Evolutionary conservation across 2,888 invertebrate genomes (phyloP), one percentile per base, ranked within the genome.

Genomic region (Sialis fuliginosa): DNA sequence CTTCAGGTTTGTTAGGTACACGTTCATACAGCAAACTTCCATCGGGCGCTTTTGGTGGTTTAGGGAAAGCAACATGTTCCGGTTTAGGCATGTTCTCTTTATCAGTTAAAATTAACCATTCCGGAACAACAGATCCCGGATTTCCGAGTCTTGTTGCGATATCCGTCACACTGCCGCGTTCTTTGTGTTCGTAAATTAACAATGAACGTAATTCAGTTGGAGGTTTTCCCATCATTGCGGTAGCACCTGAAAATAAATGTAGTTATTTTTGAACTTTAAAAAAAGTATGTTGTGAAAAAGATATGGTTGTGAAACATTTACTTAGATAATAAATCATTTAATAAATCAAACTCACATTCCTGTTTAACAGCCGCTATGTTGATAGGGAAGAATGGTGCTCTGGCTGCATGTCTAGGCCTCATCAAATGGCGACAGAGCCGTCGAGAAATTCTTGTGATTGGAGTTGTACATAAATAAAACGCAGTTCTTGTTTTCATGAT

Each of bases 401-500:
- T 75, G 52, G 93, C 90, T 51, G 87, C 86, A 67, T 90, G 90
- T 13, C 87, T 67, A 5, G 90, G 84, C 57, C 84, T 79, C 56
- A 83, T 74, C 58, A 89, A 77, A 56, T 84, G 81, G 55, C 84
- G 77, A 64, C 91, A 89, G 52, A 93, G 71, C 52, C 89, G 75
- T 51, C 95, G 78, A 47, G 93, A 91, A 52, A 92, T 79, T 56
- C 90, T 77, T 50, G 93, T 92, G 62, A 90, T 75, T 49, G 89
- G 82, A 58, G 92, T 91, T 47, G 89, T 92, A 64, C 87, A 83
- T 60, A 95, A 74, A 71, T 91, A 93, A 72, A 96, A 95, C 50
- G 95, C 93, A 54, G 93, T 91, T 60, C 95, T 79, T 46, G 95
- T 95, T 71, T 95, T 95, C 91, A 93, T 91, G 42, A 95, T 90